A percentile compares a stretch with the other conserved stretches of the same genome.
Conservation (phyloP, 2,113 vertebrate genomes). For the Oncorhynchus mykiss region DNA sequence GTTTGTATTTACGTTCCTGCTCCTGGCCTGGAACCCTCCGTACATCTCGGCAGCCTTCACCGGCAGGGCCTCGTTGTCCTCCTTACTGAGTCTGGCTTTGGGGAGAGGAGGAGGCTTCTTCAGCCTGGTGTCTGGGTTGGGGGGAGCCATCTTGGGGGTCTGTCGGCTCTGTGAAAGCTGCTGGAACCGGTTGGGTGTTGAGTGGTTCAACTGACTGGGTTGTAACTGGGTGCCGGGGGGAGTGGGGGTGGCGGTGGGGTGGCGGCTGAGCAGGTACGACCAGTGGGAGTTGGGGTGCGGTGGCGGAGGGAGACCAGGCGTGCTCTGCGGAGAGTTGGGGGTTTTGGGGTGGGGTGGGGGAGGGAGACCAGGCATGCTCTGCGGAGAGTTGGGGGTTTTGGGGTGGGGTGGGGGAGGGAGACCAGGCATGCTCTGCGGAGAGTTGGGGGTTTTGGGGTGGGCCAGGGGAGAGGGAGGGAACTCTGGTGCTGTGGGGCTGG, state of each 20-base stretch:
- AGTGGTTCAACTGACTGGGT: background rate
- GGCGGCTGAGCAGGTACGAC: constrained; percentile 67
- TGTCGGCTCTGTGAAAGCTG: background rate
- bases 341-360: too few species aligned
- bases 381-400: too few species aligned
- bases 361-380: too few species aligned
- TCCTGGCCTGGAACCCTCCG: constrained; percentile 70
- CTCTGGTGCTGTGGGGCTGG: background rate
- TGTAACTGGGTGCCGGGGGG: background rate
- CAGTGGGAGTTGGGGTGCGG: constrained; percentile 25
- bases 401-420: background rate
- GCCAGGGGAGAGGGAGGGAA: too few species aligned
- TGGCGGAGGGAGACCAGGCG: too few species aligned
- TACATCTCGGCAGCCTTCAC: constrained; percentile 85
- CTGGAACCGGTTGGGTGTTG: constrained; percentile 47
- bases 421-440: background rate
- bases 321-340: too few species aligned
- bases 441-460: background rate
- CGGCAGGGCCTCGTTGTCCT: constrained; percentile 59
- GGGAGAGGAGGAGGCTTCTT: background rate
- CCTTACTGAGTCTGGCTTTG: constrained; percentile 37
- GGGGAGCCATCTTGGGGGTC: background rate
- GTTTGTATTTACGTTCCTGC: background rate
- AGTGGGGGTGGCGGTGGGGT: constrained; percentile 30
- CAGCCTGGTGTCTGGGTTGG: background rate